These are phyloP conservation scores for Cephalotes varians DNA, from an alignment of 2,888 invertebrate genomes.

Conservation along the genomic window DNA sequence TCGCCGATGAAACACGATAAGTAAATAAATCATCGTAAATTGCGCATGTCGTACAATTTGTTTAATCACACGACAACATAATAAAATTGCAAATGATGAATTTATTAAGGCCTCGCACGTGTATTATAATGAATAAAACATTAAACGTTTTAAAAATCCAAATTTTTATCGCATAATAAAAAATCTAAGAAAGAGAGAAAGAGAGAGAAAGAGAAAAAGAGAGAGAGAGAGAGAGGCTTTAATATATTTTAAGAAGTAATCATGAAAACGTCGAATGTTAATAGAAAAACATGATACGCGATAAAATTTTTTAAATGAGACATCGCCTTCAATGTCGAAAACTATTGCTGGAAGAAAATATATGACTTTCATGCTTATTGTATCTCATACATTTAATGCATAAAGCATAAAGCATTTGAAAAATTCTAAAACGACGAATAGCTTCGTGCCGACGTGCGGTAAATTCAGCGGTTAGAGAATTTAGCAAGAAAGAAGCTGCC, in stretches of 20 bases:
- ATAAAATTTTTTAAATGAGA: slow-evolving; percentile 10
- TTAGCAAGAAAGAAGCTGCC: slow-evolving; percentile 37
- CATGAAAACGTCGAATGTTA: background rate
- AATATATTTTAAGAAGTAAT: background rate
- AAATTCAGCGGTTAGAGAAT: slow-evolving; percentile 32
- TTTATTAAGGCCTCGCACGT: background rate
- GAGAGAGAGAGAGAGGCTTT: too few species aligned
- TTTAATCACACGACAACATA: background rate
- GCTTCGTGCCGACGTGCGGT: slow-evolving; percentile 18
- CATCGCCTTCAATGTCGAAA: background rate
- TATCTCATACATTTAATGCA: slow-evolving; percentile 18
- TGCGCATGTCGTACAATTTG: background rate
- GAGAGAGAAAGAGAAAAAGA: too few species aligned
- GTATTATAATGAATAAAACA: background rate
- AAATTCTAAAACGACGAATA: slow-evolving; percentile 20
- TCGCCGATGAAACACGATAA: slow-evolving; percentile 13
- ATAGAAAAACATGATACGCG: background rate
- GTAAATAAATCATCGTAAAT: slow-evolving; percentile 15
- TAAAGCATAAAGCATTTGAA: background rate
- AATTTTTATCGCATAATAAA: background rate
- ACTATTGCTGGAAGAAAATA: background rate
- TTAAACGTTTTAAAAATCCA: background rate
- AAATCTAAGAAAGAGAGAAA: too few species aligned
- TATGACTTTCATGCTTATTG: slow-evolving; percentile 32
- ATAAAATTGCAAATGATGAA: background rate